Base-by-base conservation (phyloP, 2,797 vertebrate species). In the Oreortyx pictus region DNA sequence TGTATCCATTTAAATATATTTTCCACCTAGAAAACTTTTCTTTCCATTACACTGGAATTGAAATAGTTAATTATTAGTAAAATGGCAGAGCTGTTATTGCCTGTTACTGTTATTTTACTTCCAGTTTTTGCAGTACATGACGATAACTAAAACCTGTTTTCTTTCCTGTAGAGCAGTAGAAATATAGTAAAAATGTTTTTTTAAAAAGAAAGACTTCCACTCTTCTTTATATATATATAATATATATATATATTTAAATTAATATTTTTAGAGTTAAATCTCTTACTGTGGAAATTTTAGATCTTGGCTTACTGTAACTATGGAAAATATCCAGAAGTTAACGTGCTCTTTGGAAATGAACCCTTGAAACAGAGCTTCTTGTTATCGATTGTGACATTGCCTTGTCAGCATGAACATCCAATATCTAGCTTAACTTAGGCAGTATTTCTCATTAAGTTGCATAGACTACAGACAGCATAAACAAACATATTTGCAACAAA, bases 391-490 rank as follows among this genome's bases (percentile, higher is more conserved):
- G 71, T 92, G 93, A 88, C 86, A 77, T 78, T 94, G 81, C 78
- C 92, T 92, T 94, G 92, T 94, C 94, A 94, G 88, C 76, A 78
- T 66, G 49, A 94, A 44, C 39, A 88, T 75, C 88, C 93, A 94
- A 91, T 93, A 89, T 81, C 43, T 31, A 92, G 47, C 11, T 13
- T 56, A 87, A 56, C 10, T 13, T 56, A 87, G 59, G 90, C 88
- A 89, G 85, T 96, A 92, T 88, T 93, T 91, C 88, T 95, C 83
- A 94, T 94, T 94, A 95, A 77, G 78, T 59, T 73, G 24, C 60
- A 75, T 66, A 82, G 81, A 29, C 57, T 82, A 85, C 9, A 6
- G 62, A 90, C 46, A 82, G 50, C 72, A 70, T 44, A 95, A 92
- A 86, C 39, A 95, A 94, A 84, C 39, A 86, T 91, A 94, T 92